Evolutionary conservation across 2,888 invertebrate species (phyloP).

Genomic region (Stramonita haemastoma): DNA sequence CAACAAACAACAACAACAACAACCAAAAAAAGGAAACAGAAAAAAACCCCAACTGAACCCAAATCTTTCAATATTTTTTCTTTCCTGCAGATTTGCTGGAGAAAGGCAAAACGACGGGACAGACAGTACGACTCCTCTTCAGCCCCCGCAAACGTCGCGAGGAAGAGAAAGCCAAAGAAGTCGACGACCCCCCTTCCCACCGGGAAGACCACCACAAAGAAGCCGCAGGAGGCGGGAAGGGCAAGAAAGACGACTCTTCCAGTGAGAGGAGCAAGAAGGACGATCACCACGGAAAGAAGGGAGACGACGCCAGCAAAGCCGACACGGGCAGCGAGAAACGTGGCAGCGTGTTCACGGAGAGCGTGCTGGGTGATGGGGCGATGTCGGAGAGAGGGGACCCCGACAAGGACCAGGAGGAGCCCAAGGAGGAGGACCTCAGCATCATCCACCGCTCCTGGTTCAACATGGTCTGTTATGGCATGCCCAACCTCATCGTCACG

Average conservation of each 20-base stretch:
- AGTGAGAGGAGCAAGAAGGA: conserved; percentile 51
- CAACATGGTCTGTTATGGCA: conserved; percentile 76
- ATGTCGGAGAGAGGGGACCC: conserved; percentile 30
- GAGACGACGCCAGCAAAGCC: conserved; percentile 27
- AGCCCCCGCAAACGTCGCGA: conserved; percentile 59
- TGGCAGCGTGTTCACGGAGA: conserved; percentile 26
- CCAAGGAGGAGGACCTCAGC: conserved; percentile 49
- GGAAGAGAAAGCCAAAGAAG: conserved; percentile 57
- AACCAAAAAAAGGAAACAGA: too few relatives aligned
- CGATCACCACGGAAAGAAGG: conserved; percentile 24
- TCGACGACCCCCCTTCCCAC: conserved; percentile 41
- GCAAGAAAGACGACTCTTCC: conserved; percentile 18
- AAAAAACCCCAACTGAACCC: too few relatives aligned
- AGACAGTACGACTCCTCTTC: conserved; percentile 64
- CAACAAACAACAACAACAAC: too few relatives aligned
- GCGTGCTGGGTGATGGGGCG: neutral
- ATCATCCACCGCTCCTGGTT: conserved; percentile 65
- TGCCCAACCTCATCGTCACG: conserved; percentile 74
- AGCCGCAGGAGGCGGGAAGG: neutral
- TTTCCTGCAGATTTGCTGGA: conserved; percentile 69
- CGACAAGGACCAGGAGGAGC: conserved; percentile 49
- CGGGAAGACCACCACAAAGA: conserved; percentile 29
- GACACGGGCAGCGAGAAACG: conserved; percentile 12
- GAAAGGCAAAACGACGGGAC: conserved; percentile 72
- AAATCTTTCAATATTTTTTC: neutral